Evolutionary conservation across 2,888 invertebrate genomes (phyloP).

Genomic region (Iphiclides podalirius): DNA sequence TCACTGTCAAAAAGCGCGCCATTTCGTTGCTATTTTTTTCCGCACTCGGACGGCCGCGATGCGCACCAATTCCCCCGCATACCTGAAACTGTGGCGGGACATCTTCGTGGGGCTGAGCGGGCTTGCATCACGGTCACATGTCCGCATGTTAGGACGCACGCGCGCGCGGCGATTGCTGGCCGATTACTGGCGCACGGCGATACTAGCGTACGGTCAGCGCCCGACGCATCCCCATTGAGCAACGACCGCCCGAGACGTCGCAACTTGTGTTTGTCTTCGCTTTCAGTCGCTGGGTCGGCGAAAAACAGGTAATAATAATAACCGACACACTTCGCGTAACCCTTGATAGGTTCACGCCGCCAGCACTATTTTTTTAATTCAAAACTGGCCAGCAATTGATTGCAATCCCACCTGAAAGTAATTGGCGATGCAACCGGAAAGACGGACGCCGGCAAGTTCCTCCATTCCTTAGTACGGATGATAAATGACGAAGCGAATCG

Average conservation of each 20-base stretch:
- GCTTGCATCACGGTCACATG: conserved; percentile 31
- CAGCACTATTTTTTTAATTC: too few relatives aligned
- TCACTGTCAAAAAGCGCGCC: conserved; percentile 11
- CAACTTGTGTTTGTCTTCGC: too few relatives aligned
- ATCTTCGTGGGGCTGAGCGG: conserved; percentile 35
- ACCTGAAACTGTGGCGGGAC: conserved; percentile 44
- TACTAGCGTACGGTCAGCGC: conserved; percentile 32
- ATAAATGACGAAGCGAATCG: too few relatives aligned
- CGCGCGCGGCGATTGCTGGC: conserved; percentile 34
- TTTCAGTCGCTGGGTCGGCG: too few relatives aligned
- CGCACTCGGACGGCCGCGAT: neutral
- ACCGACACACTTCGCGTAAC: too few relatives aligned
- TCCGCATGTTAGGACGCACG: conserved; percentile 34
- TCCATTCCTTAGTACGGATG: too few relatives aligned
- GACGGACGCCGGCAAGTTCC: too few relatives aligned
- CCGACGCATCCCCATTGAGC: conserved; percentile 49
- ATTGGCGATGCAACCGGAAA: too few relatives aligned
- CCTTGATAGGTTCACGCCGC: too few relatives aligned
- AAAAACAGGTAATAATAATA: too few relatives aligned
- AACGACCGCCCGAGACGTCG: conserved; percentile 39
- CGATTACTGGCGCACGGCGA: conserved; percentile 36
- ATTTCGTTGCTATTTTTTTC: neutral
- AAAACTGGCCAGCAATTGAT: too few relatives aligned
- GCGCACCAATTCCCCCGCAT: conserved; percentile 34
- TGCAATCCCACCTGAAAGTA: too few relatives aligned